phyloP scores from a whole-genome alignment of 2,888 invertebrate genomes.

The Lumbricus terrestris region DNA sequence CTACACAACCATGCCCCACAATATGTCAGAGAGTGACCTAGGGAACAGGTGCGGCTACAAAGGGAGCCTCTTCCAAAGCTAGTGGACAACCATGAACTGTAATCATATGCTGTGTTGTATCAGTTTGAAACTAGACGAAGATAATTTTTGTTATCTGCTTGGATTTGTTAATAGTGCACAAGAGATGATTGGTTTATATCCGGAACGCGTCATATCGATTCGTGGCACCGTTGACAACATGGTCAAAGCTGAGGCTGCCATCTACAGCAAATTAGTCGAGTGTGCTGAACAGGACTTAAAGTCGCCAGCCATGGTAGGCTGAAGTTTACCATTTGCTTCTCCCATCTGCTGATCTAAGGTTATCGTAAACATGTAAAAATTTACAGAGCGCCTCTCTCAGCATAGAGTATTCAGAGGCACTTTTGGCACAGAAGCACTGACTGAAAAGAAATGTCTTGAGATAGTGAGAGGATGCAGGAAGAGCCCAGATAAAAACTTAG shows the following conservation, averaged over 20 bases:
- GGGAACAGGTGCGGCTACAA: too few species aligned
- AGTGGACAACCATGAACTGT: too few species aligned
- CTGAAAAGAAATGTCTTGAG: too few species aligned
- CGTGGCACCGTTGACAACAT: slow-evolving; percentile 88
- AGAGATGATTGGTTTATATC: slow-evolving; percentile 47
- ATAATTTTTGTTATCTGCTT: neutral
- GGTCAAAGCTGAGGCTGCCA: slow-evolving; percentile 87
- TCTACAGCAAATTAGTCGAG: slow-evolving; percentile 90
- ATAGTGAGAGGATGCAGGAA: too few species aligned
- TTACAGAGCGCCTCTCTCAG: too few species aligned
- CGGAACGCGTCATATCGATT: slow-evolving; percentile 94
- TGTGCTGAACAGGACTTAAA: slow-evolving; percentile 65
- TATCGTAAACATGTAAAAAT: neutral
- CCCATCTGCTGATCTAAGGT: neutral
- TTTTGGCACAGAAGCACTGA: too few species aligned
- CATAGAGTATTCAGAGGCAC: too few species aligned
- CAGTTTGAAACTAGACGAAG: too few species aligned
- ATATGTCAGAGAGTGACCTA: too few species aligned
- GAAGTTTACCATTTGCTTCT: neutral
- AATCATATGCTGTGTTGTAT: neutral
- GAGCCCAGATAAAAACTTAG: too few species aligned
- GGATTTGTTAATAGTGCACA: slow-evolving; percentile 35
- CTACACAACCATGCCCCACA: too few species aligned
- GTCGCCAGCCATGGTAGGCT: neutral
- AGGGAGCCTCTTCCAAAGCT: too few species aligned